These are phyloP conservation scores for Papilio xuthus DNA, from an alignment of 1,140 invertebrate species.

Conservation along the genomic window DNA sequence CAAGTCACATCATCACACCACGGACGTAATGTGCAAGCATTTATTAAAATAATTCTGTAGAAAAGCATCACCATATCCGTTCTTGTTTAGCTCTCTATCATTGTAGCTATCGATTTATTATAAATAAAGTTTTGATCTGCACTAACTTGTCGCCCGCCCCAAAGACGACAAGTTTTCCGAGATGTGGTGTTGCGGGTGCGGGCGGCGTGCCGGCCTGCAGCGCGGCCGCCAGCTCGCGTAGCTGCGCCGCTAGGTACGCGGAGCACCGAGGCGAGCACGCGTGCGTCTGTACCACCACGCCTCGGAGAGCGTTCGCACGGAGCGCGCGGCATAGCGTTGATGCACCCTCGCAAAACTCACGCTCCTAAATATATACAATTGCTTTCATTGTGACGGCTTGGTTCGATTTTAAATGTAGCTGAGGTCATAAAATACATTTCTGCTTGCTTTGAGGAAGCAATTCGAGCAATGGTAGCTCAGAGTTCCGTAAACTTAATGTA, in stretches of 20 bases:
- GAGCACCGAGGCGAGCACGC: slow-evolving; percentile 88
- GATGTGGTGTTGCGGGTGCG: slow-evolving; percentile 63
- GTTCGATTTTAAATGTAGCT: not conserved
- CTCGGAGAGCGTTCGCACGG: slow-evolving; percentile 83
- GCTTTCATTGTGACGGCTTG: not conserved
- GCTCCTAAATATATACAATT: slow-evolving; percentile 82
- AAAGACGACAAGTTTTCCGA: slow-evolving; percentile 76
- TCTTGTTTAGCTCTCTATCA: too few species aligned
- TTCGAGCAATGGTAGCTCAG: too few species aligned
- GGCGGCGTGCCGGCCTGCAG: slow-evolving; percentile 64
- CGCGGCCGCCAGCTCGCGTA: slow-evolving; percentile 77
- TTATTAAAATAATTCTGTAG: too few species aligned
- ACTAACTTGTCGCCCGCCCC: slow-evolving; percentile 82
- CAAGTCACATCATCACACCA: not conserved
- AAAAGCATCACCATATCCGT: too few species aligned
- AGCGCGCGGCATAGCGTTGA: slow-evolving; percentile 86
- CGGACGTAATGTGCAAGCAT: too few species aligned
- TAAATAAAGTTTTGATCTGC: too few species aligned
- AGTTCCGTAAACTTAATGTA: not conserved
- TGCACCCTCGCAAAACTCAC: slow-evolving; percentile 88
- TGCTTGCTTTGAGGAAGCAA: not conserved
- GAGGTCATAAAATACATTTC: too few species aligned
- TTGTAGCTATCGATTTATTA: too few species aligned
- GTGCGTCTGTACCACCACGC: slow-evolving; percentile 89
- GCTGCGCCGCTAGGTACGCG: slow-evolving; percentile 87